Percentiles rank a stretch among this genome's conserved stretches.
phyloP scores from a whole-genome alignment of 2,113 vertebrate species.

The Hiodon alosoides region DNA sequence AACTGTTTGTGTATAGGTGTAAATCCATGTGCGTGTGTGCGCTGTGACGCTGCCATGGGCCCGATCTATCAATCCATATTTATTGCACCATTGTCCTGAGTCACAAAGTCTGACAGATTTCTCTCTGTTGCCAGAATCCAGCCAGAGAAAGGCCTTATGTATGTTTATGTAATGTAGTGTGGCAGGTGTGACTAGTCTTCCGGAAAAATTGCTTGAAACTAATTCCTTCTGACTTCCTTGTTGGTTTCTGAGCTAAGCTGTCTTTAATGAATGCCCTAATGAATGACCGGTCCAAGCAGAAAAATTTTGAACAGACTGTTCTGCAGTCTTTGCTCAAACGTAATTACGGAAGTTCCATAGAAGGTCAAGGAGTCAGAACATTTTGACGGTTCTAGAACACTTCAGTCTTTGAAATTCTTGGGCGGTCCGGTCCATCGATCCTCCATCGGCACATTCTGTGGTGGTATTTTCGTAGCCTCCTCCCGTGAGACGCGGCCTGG shows the following conservation, averaged over 20 bases:
- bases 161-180: constrained; percentile 28
- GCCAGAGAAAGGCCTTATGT: constrained; percentile 3
- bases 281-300: constrained; percentile 48
- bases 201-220: constrained; percentile 59
- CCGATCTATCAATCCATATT: too few species aligned
- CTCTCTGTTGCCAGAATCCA: not conserved
- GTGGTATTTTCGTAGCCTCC: not conserved
- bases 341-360: constrained; percentile 54
- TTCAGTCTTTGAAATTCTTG: not conserved
- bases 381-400: constrained; percentile 12
- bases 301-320: constrained; percentile 58
- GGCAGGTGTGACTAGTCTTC: constrained; percentile 32
- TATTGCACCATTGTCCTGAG: too few species aligned
- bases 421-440: not conserved
- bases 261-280: constrained; percentile 66
- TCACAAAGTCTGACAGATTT: not conserved
- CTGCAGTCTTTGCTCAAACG: constrained; percentile 36
- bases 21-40: too few species aligned
- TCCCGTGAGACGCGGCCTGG: not conserved
- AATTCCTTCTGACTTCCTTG: constrained; percentile 62
- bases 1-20: too few species aligned
- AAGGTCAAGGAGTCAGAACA: constrained; percentile 21
- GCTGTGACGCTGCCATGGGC: too few species aligned
- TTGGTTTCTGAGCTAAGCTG: constrained; percentile 63
- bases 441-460: not conserved